Percentiles rank a stretch among this genome's conserved stretches.
Conservation (phyloP, 2,113 vertebrate species). For the Tragelaphus scriptus region DNA sequence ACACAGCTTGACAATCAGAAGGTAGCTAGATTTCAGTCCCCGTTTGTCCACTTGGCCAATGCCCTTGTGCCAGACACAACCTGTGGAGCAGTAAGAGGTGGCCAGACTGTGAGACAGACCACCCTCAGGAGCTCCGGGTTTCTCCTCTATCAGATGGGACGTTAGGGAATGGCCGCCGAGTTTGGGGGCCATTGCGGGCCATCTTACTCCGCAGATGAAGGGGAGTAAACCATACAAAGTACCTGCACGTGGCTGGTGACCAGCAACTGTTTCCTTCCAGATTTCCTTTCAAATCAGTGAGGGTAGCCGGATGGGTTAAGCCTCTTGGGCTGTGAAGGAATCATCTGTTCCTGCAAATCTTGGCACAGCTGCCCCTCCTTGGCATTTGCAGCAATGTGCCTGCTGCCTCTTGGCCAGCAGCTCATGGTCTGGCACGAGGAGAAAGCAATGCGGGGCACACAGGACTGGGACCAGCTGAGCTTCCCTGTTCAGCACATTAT, state of each 20-base stretch:
- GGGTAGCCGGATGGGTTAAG: background rate
- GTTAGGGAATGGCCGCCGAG: background rate
- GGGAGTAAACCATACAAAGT: background rate
- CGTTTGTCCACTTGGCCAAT: background rate
- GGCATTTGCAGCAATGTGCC: background rate
- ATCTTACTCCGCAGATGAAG: background rate
- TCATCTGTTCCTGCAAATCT: conserved; percentile 40
- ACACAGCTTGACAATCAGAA: background rate
- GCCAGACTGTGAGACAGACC: background rate
- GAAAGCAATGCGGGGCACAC: fast-evolving
- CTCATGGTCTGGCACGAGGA: background rate
- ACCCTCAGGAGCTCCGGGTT: background rate
- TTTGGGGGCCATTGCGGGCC: no score
- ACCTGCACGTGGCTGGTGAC: background rate
- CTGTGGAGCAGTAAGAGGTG: background rate
- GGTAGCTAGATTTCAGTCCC: background rate
- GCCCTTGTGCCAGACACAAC: background rate
- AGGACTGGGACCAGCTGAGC: background rate
- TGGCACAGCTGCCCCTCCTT: background rate
- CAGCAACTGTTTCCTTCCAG: background rate
- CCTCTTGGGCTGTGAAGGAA: background rate
- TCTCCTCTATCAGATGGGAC: background rate
- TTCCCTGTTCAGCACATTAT: background rate
- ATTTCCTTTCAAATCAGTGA: background rate
- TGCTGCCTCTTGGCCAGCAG: background rate